Evolutionary conservation across 2,888 invertebrate genomes (phyloP).

Genomic region (Cheilosia vernalis): DNA sequence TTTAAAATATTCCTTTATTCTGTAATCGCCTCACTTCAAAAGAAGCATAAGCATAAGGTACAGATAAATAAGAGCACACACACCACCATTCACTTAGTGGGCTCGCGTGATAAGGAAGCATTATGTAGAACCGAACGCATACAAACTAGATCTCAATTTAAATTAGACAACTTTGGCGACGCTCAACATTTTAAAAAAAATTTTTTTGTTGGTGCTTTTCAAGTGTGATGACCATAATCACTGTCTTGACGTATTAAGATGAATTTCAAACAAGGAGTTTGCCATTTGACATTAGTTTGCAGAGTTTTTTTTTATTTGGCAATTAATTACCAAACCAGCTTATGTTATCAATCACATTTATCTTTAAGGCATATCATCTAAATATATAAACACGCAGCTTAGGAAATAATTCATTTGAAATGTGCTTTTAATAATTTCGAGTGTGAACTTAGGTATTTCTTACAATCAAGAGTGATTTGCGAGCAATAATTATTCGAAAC

Average conservation of each 20-base stretch:
- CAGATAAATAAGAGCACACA: too few relatives aligned
- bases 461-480: too few relatives aligned
- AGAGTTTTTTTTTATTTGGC: neutral
- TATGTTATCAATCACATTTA: neutral
- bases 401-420: too few relatives aligned
- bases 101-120: too few relatives aligned
- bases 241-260: neutral
- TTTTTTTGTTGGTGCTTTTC: conserved; percentile 3
- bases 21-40: conserved; percentile 3
- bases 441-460: too few relatives aligned
- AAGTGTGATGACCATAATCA: neutral
- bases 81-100: too few relatives aligned
- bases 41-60: too few relatives aligned
- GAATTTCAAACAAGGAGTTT: neutral
- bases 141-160: conserved; percentile 15
- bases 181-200: neutral
- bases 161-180: conserved; percentile 15
- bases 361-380: conserved; percentile 13
- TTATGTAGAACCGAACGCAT: neutral
- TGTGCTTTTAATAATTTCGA: too few relatives aligned
- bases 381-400: too few relatives aligned
- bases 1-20: neutral
- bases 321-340: conserved; percentile 19
- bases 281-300: conserved; percentile 2
- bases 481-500: too few relatives aligned